Base-by-base conservation (phyloP, 92 coral and sea anemone genomes). In the Zoanthus sansibaricus region DNA sequence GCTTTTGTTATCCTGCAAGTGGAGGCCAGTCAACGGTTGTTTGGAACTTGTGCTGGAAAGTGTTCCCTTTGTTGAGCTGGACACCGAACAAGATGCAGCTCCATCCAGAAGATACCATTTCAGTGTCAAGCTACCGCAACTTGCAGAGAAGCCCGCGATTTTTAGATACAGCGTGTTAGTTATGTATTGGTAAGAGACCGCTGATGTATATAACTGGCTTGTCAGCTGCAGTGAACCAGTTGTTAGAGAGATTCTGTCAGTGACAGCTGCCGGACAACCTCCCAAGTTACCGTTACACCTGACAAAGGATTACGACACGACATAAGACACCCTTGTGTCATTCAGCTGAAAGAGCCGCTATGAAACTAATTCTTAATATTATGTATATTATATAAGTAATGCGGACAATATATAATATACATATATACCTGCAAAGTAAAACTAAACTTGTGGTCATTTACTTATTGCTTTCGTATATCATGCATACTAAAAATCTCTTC, bases 281-380 rank as follows among this genome's bases (percentile, higher is more conserved):
- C 92, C 92, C n/a, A 89, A 80, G 14, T 20, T 77, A 37, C 92
- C 92, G 44, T 86, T 79, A 15, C 92, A 89, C 55, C 92, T 89
- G 68, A 21, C 48, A 62, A 7, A 5, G 17, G 42, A 59, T 79
- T 17, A 30, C 15, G 0, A 69, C 5, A 62, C 69, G 21, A 5
- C 30, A 18, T 16, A 7, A 5, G 10, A n/a, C 8, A 37, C 42
- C 42, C 42, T 4, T 37, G 4, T 37, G 42, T 37, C 2, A 62
- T 17, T 62, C 69, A 17, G 9, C n/a, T 58, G 20, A 6, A 10
- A n/a, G n/a, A 16, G n/a, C 15, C 6, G 1, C n/a, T 58, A 13
- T 15, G 20, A 0, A 58, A 58, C 4, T 12, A 58, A 25, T 25
- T 25, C 25, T 25, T 25, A 25, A 25, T 37, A 37, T 37, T 37